A percentile compares a stretch with the other conserved stretches of the same genome.
Conservation (phyloP, 2,113 vertebrate species). For the Antennarius striatus region DNA sequence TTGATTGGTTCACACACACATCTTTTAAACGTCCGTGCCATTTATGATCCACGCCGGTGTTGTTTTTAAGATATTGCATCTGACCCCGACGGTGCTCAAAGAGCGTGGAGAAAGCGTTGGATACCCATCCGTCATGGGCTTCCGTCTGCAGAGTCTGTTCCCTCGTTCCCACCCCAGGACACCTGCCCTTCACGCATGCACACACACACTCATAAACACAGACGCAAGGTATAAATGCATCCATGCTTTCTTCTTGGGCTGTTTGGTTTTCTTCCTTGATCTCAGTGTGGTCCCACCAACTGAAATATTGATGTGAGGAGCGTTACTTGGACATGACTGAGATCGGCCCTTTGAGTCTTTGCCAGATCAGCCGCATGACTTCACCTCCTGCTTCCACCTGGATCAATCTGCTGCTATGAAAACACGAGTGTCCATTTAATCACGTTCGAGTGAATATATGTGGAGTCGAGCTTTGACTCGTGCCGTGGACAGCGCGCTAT, state of each 20-base stretch:
- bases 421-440: too few species aligned
- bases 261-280: slow-evolving; percentile 21
- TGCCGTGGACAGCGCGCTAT: too few species aligned
- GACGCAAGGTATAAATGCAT: slow-evolving; percentile 1
- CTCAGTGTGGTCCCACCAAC: slow-evolving; percentile 28
- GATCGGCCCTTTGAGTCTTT: slow-evolving; percentile 3
- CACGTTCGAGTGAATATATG: too few species aligned
- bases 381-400: slow-evolving; percentile 3
- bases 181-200: slow-evolving; percentile 17
- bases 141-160: slow-evolving; percentile 9
- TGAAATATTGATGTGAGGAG: slow-evolving; percentile 56
- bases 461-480: too few species aligned
- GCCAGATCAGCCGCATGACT: slow-evolving; percentile 9
- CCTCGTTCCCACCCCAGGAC: neutral
- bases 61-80: neutral
- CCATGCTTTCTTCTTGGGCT: neutral
- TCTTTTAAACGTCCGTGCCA: neutral
- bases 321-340: slow-evolving; percentile 6
- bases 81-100: neutral
- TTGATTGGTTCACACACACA: neutral
- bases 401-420: neutral
- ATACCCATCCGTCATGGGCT: slow-evolving; percentile 17
- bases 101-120: slow-evolving; percentile 9
- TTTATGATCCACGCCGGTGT: neutral
- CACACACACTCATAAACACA: slow-evolving; percentile 27